Evolutionary conservation across 2,113 vertebrate species (phyloP).

Genomic region (Danionella cerebrum): DNA sequence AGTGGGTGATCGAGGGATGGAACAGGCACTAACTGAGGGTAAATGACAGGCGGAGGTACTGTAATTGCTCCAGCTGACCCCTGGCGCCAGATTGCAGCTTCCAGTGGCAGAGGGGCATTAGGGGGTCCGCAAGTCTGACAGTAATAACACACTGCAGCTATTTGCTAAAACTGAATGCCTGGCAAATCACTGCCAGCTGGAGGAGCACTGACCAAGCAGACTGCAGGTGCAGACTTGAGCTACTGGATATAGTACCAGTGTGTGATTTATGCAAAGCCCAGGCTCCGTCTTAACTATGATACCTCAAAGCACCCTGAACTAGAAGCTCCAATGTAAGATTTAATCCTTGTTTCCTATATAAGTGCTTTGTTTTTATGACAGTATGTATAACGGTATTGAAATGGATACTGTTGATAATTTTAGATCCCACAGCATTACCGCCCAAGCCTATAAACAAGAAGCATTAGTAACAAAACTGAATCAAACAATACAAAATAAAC

Average conservation of each 20-base stretch:
- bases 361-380: too few species aligned
- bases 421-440: too few species aligned
- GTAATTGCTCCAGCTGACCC: slow-evolving; percentile 37
- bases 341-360: too few species aligned
- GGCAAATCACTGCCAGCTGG: slow-evolving; percentile 37
- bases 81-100: slow-evolving; percentile 29
- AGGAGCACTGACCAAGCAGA: not conserved
- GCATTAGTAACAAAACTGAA: too few species aligned
- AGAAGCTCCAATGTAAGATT: not conserved
- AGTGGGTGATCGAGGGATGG: not conserved
- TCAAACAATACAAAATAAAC: too few species aligned
- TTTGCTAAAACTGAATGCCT: slow-evolving; percentile 23
- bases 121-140: slow-evolving; percentile 18
- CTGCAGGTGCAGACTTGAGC: slow-evolving; percentile 27
- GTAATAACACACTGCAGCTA: slow-evolving; percentile 35
- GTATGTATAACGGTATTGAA: too few species aligned
- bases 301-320: not conserved
- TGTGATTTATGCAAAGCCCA: not conserved
- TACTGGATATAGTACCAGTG: too few species aligned
- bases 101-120: slow-evolving; percentile 28
- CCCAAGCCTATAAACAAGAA: too few species aligned
- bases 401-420: too few species aligned
- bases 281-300: not conserved
- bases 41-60: slow-evolving; percentile 26
- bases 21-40: not conserved